These are phyloP conservation scores for Trematomus bernacchii DNA, from an alignment of 2,797 vertebrate genomes.

Conservation along the genomic window DNA sequence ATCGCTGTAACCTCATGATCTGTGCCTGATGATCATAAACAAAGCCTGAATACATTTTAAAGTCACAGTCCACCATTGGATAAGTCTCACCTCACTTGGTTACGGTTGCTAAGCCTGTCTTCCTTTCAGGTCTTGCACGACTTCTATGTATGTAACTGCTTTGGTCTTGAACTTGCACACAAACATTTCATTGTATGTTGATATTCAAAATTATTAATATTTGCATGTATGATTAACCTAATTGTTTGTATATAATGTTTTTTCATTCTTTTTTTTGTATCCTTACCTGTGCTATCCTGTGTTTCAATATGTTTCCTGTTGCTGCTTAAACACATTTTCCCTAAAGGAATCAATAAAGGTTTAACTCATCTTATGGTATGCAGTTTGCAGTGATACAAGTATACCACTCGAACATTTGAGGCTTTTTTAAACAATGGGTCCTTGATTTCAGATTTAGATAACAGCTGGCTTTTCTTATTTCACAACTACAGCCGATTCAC, in stretches of 20 bases:
- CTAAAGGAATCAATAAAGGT: no score
- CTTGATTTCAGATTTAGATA: background rate
- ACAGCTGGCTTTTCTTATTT: background rate
- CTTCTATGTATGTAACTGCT: no score
- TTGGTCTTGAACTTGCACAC: no score
- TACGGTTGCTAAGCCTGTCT: background rate
- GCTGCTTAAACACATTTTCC: no score
- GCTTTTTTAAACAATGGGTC: background rate
- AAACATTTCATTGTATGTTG: no score
- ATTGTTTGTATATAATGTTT: no score
- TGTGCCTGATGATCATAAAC: conserved; percentile 48
- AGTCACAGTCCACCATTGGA: conserved; percentile 6
- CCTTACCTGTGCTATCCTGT: no score
- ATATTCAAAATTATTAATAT: no score
- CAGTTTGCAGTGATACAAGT: background rate
- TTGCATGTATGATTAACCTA: no score
- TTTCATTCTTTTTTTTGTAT: no score
- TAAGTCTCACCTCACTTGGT: background rate
- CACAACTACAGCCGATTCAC: background rate
- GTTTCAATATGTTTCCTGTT: no score
- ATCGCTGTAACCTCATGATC: conserved; percentile 59
- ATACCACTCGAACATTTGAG: background rate
- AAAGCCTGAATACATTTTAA: conserved; percentile 35
- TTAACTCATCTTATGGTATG: no score
- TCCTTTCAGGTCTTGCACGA: background rate